These are phyloP conservation scores for Nomada ferruginata DNA, from an alignment of 2,888 invertebrate species.

Conservation along the genomic window DNA sequence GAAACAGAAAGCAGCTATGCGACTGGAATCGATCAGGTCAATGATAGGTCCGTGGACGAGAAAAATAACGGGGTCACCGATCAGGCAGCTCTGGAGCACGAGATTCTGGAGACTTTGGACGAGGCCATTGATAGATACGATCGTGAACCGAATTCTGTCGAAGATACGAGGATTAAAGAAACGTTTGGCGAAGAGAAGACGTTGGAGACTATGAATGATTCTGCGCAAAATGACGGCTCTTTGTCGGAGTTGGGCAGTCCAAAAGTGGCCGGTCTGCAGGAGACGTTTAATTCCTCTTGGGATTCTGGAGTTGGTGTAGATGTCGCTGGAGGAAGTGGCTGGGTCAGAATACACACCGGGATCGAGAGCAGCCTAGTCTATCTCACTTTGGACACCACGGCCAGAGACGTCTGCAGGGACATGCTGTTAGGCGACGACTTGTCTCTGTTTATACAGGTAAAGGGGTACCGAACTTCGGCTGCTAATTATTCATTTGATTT, in stretches of 20 bases:
- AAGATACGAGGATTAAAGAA: not conserved
- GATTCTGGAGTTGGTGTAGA: slow-evolving; percentile 85
- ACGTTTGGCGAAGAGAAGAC: slow-evolving; percentile 7
- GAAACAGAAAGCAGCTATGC: slow-evolving; percentile 13
- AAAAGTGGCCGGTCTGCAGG: slow-evolving; percentile 55
- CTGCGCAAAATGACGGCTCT: slow-evolving; percentile 74
- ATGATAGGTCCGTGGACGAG: slow-evolving; percentile 6
- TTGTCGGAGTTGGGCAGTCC: slow-evolving; percentile 50
- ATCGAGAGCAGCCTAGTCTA: slow-evolving; percentile 87
- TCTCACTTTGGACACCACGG: slow-evolving; percentile 86
- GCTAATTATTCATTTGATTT: slow-evolving; percentile 64
- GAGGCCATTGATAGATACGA: slow-evolving; percentile 81
- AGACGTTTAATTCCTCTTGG: slow-evolving; percentile 81
- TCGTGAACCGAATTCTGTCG: slow-evolving; percentile 56
- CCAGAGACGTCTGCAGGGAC: slow-evolving; percentile 84
- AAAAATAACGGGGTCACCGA: slow-evolving; percentile 47
- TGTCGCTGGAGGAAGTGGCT: slow-evolving; percentile 86
- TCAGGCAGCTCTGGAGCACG: slow-evolving; percentile 61
- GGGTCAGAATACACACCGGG: slow-evolving; percentile 88
- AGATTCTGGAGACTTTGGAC: slow-evolving; percentile 78
- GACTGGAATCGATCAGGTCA: not conserved
- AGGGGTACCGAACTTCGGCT: slow-evolving; percentile 40
- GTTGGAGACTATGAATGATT: slow-evolving; percentile 74
- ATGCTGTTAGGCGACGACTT: slow-evolving; percentile 85
- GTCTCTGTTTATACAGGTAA: slow-evolving; percentile 82